These are phyloP conservation scores for Cynodonichthys magdalenae DNA, from an alignment of 2,797 vertebrate species.

Conservation along the genomic window DNA sequence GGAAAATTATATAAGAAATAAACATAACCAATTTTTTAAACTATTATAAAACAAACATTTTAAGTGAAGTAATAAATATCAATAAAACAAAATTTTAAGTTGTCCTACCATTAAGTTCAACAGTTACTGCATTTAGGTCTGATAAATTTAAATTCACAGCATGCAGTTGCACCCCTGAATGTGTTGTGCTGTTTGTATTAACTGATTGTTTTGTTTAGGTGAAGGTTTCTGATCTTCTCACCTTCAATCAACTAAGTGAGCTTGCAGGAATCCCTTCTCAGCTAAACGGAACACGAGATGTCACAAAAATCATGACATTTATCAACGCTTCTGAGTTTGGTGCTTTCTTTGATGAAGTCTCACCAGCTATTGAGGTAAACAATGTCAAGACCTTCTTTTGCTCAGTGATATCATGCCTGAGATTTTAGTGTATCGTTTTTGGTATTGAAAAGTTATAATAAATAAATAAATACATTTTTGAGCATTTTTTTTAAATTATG, in stretches of 20 bases:
- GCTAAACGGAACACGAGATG: slow-evolving; percentile 44
- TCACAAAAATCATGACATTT: slow-evolving; percentile 57
- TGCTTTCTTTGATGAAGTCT: slow-evolving; percentile 69
- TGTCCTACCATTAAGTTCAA: background rate
- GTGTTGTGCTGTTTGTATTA: background rate
- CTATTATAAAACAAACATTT: no score
- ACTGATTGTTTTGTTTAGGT: slow-evolving; percentile 43
- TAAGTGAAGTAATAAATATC: no score
- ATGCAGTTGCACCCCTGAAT: background rate
- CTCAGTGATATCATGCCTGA: background rate
- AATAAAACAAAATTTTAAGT: no score
- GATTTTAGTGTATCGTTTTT: no score
- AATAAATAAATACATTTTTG: no score
- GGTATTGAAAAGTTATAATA: no score
- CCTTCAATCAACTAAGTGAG: slow-evolving; percentile 55
- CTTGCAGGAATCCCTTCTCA: slow-evolving; percentile 53
- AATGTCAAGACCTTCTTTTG: background rate
- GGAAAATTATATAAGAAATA: no score
- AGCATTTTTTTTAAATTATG: no score
- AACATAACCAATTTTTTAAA: no score
- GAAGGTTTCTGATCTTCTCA: slow-evolving; percentile 57
- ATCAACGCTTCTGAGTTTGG: slow-evolving; percentile 48
- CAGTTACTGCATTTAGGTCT: background rate
- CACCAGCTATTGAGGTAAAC: slow-evolving; percentile 65
- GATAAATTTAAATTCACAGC: background rate